A percentile compares a stretch with the other conserved stretches of the same genome.
These are phyloP conservation scores for Phoenicopterus ruber DNA, from an alignment of 2,113 vertebrate genomes.

Conservation along the genomic window DNA sequence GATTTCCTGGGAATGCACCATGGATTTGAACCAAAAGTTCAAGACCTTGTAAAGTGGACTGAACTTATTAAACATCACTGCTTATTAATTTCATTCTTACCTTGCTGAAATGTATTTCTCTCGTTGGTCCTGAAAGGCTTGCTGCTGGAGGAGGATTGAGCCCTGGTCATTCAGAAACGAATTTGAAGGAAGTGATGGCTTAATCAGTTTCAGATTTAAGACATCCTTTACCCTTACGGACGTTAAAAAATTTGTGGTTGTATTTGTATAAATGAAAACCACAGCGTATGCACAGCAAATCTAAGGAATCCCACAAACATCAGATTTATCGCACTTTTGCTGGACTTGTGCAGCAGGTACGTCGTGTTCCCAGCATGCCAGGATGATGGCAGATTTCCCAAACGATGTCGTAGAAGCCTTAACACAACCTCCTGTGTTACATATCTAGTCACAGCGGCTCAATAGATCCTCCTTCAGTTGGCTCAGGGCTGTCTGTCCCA, in stretches of 20 bases:
- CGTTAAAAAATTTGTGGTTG: not conserved
- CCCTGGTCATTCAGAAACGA: not conserved
- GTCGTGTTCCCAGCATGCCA: accelerated
- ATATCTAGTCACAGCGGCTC: not conserved
- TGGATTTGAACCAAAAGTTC: not conserved
- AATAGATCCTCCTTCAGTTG: not conserved
- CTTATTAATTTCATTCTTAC: not conserved
- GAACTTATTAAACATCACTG: not conserved
- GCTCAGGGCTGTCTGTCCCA: not conserved
- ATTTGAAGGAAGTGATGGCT: not conserved
- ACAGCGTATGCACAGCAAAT: not conserved
- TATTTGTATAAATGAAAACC: not conserved
- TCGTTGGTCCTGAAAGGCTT: not conserved
- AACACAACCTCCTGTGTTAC: not conserved
- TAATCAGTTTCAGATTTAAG: not conserved
- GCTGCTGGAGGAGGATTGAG: not conserved
- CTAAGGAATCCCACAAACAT: not conserved
- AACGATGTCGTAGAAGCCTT: not conserved
- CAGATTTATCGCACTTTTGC: not conserved
- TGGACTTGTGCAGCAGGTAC: not conserved
- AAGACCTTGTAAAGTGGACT: not conserved
- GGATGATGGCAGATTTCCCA: not conserved
- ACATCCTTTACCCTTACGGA: not conserved
- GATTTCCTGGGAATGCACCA: not conserved
- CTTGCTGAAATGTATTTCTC: not conserved